Conservation (phyloP, 2,888 invertebrate species). For the Eumerus sabulonum region DNA sequence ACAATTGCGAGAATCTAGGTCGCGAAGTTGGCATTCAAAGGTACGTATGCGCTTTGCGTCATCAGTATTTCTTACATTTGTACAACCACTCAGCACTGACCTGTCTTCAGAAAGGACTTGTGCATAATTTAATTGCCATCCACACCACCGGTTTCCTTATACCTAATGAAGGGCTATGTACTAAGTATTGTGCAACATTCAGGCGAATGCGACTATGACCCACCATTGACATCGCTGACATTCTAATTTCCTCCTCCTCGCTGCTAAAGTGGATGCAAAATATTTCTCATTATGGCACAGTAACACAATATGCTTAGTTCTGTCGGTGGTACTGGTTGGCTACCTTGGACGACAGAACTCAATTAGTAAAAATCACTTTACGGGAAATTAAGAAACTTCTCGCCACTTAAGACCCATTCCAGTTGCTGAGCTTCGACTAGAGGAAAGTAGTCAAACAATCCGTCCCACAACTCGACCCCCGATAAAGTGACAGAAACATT, state of each 20-base stretch:
- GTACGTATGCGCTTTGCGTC: no score
- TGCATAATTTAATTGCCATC: conserved; percentile 26
- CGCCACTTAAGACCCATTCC: conserved; percentile 59
- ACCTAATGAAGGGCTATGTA: background rate
- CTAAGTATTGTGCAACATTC: conserved; percentile 27
- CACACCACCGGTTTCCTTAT: background rate
- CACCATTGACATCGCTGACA: conserved; percentile 57
- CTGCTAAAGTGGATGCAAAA: conserved; percentile 44
- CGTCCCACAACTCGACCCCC: conserved; percentile 1
- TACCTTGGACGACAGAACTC: conserved; percentile 54
- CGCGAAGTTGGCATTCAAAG: no score
- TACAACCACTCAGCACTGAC: background rate
- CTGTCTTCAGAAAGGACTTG: conserved; percentile 2
- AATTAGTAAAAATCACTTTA: conserved; percentile 68
- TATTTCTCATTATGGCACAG: conserved; percentile 27
- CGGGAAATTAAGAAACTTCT: conserved; percentile 69
- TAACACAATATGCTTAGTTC: conserved; percentile 35
- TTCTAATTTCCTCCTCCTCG: conserved; percentile 45
- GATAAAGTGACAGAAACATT: conserved; percentile 62
- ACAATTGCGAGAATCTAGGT: no score
- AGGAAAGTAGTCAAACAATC: conserved; percentile 39
- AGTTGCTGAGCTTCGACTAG: conserved; percentile 14
- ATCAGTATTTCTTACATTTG: background rate
- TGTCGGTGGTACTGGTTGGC: background rate
- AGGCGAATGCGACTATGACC: background rate